Conservation (phyloP, 92 coral and sea anemone genomes). For the Bergia sp. region DNA sequence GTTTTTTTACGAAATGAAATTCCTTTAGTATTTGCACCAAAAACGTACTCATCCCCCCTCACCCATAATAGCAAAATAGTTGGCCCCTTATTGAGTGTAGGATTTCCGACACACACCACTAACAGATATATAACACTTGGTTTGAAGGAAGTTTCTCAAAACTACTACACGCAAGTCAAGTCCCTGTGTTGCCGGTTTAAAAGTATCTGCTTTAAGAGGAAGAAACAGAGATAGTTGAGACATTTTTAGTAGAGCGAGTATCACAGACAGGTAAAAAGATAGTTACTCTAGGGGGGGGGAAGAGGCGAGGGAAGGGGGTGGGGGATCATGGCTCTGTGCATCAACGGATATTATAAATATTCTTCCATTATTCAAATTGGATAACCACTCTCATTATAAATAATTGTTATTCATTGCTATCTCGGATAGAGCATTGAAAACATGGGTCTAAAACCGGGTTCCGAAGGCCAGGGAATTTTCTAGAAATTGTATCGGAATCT, state of each 20-base stretch:
- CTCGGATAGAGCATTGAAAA: no score
- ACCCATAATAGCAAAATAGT: no score
- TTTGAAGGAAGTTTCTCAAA: background rate
- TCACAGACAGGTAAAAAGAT: slow-evolving; percentile 4
- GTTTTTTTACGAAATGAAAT: no score
- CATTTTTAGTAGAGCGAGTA: background rate
- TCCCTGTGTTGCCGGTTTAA: slow-evolving; percentile 11
- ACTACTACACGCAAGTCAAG: slow-evolving; percentile 15
- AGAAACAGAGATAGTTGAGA: slow-evolving; percentile 9
- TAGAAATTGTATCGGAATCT: no score
- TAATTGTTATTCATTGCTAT: no score
- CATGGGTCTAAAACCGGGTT: no score
- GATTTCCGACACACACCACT: background rate
- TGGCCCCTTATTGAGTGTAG: no score
- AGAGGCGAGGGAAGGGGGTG: background rate
- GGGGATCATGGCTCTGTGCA: background rate
- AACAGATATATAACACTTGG: background rate
- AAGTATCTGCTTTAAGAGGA: slow-evolving; percentile 9
- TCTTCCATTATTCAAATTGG: no score
- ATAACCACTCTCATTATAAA: no score
- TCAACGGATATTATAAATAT: background rate
- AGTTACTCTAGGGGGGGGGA: background rate
- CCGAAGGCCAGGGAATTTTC: no score
- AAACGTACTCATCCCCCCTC: no score
- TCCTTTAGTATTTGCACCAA: no score